Conservation (phyloP, 2,113 vertebrate species). For the Microtus oregoni region DNA sequence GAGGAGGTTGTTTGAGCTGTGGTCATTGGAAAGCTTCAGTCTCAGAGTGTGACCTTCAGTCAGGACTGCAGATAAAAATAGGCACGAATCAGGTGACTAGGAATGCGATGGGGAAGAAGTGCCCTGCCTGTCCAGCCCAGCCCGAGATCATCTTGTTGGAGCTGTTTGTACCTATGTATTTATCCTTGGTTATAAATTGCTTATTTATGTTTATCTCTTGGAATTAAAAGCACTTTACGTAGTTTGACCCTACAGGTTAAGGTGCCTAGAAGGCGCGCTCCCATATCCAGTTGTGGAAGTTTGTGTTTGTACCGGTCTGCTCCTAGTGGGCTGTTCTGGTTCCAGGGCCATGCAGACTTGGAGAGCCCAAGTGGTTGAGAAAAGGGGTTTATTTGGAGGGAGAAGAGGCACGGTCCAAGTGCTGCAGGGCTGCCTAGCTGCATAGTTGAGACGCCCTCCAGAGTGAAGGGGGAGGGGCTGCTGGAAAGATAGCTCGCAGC, state of each 20-base stretch:
- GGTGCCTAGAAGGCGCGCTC: slow-evolving; percentile 38
- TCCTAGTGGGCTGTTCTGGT: neutral
- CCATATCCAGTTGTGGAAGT: slow-evolving; percentile 29
- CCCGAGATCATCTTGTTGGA: slow-evolving; percentile 68
- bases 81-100: slow-evolving; percentile 69
- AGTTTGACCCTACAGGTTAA: slow-evolving; percentile 69
- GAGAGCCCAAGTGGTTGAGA: neutral
- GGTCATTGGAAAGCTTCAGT: slow-evolving; percentile 52
- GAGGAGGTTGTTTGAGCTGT: slow-evolving; percentile 5
- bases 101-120: slow-evolving; percentile 76
- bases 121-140: neutral
- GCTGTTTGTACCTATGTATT: slow-evolving; percentile 70
- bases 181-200: slow-evolving; percentile 69
- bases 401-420: slow-evolving; percentile 33
- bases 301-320: neutral
- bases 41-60: slow-evolving; percentile 63
- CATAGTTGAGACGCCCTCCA: slow-evolving; percentile 37
- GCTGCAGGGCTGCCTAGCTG: slow-evolving; percentile 42
- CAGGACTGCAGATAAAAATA: slow-evolving; percentile 74
- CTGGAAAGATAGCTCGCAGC: slow-evolving; percentile 43
- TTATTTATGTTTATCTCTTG: slow-evolving; percentile 76
- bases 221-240: slow-evolving; percentile 80
- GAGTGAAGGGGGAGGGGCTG: slow-evolving; percentile 28
- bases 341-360: neutral
- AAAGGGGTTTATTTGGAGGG: neutral